These are phyloP conservation scores for Acipenser oxyrinchus DNA, from an alignment of 2,797 vertebrate genomes.

Conservation along the genomic window DNA sequence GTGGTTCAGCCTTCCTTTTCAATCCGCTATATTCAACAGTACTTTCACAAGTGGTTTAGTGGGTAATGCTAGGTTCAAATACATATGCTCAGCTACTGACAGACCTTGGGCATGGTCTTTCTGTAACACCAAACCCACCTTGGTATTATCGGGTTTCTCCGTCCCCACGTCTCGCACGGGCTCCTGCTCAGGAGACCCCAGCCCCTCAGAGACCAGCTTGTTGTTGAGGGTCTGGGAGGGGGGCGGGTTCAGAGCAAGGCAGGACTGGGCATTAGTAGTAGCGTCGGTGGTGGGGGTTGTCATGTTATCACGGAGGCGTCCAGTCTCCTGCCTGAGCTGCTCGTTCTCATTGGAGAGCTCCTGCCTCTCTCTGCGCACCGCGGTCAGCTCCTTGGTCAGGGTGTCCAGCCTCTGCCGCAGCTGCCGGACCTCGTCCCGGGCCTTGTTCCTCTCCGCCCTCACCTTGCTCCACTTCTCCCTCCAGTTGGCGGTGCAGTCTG, in stretches of 20 bases:
- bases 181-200: slow-evolving; percentile 64
- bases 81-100: too few relatives aligned
- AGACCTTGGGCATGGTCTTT: too few relatives aligned
- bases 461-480: slow-evolving; percentile 98
- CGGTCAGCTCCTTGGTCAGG: slow-evolving; percentile 81
- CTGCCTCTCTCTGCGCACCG: slow-evolving; percentile 67
- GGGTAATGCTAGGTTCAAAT: too few relatives aligned
- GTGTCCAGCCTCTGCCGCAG: slow-evolving; percentile 77
- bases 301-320: slow-evolving; percentile 29
- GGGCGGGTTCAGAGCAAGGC: slow-evolving; percentile 29
- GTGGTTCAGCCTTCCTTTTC: background rate
- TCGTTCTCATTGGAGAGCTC: slow-evolving; percentile 61
- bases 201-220: slow-evolving; percentile 33
- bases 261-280: slow-evolving; percentile 31
- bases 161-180: slow-evolving; percentile 77
- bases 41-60: too few relatives aligned
- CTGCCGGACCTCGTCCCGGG: slow-evolving; percentile 80
- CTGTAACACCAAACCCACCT: slow-evolving; percentile 28
- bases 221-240: slow-evolving; percentile 31
- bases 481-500: slow-evolving; percentile 95
- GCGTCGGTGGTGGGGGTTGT: slow-evolving; percentile 7
- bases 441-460: slow-evolving; percentile 83
- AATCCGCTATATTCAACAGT: too few relatives aligned
- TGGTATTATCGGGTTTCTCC: slow-evolving; percentile 56
- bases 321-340: slow-evolving; percentile 44